These are phyloP conservation scores for Drosophila longiperda DNA, from an alignment of 2,888 invertebrate species.

Conservation along the genomic window DNA sequence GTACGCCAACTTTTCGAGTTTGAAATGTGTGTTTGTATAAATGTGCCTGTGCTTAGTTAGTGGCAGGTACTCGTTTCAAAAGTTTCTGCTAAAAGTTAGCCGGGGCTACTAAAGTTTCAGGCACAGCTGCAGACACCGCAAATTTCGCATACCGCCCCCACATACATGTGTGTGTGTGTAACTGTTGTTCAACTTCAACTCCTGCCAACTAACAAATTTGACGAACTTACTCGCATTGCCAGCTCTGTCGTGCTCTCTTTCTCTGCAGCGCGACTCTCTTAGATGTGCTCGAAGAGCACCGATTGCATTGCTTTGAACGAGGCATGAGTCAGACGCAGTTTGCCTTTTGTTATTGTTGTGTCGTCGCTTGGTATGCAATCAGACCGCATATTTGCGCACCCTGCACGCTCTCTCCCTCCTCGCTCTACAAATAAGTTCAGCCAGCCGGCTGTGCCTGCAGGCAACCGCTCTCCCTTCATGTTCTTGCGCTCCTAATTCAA, in stretches of 20 bases:
- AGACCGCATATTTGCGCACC: constrained; percentile 29
- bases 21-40: constrained; percentile 31
- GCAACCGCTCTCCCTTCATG: constrained; percentile 43
- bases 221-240: constrained; percentile 39
- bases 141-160: constrained; percentile 31
- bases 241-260: constrained; percentile 26
- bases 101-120: constrained; percentile 74
- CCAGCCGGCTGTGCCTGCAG: constrained; percentile 60
- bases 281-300: constrained; percentile 54
- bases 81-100: constrained; percentile 78
- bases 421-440: constrained; percentile 5
- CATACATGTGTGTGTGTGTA: constrained; percentile 1
- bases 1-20: constrained; percentile 48
- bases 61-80: constrained; percentile 79
- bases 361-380: constrained; percentile 61
- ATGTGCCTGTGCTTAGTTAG: constrained; percentile 71
- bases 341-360: constrained; percentile 65
- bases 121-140: constrained; percentile 58
- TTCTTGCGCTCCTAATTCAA: constrained; percentile 41
- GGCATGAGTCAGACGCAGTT: constrained; percentile 56
- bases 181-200: constrained; percentile 29
- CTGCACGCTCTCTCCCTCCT: background rate
- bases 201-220: constrained; percentile 45
- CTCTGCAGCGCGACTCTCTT: constrained; percentile 33
- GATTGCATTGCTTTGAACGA: constrained; percentile 33